These are phyloP conservation scores for Cryptotermes secundus DNA, from an alignment of 1,140 invertebrate genomes.

Conservation along the genomic window DNA sequence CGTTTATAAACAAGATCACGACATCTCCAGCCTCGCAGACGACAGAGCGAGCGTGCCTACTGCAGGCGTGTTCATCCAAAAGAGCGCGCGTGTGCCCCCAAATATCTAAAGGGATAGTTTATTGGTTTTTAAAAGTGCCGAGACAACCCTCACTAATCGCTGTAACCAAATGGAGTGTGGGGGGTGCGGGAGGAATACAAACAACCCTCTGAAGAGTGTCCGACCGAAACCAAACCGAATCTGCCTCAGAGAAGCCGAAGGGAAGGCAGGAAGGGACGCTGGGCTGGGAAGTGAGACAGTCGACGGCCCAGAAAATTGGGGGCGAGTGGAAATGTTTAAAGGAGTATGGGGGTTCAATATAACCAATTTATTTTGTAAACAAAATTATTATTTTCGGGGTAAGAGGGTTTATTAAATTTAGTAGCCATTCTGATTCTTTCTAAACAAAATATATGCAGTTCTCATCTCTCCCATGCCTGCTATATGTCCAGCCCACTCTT, in stretches of 20 bases:
- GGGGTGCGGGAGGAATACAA: neutral
- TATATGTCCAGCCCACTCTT: too few species aligned
- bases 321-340: neutral
- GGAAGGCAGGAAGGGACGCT: neutral
- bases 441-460: too few species aligned
- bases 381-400: too few species aligned
- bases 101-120: neutral
- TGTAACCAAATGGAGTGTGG: neutral
- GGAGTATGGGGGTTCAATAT: too few species aligned
- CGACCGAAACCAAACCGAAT: neutral
- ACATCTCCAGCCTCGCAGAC: too few species aligned
- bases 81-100: neutral
- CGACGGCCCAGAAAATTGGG: conserved; percentile 8
- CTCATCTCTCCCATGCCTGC: too few species aligned
- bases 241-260: too few species aligned
- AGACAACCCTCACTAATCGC: neutral
- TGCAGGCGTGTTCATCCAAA: neutral
- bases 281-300: neutral
- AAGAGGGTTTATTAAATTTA: too few species aligned
- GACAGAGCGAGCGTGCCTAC: neutral
- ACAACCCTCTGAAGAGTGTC: neutral
- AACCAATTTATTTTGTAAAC: too few species aligned
- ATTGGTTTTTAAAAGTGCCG: neutral
- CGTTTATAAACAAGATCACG: neutral
- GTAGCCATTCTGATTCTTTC: too few species aligned